A percentile compares a stretch with the other conserved stretches of the same genome.
These are phyloP conservation scores for Papilio elwesi DNA, from an alignment of 2,888 invertebrate species.

Conservation along the genomic window DNA sequence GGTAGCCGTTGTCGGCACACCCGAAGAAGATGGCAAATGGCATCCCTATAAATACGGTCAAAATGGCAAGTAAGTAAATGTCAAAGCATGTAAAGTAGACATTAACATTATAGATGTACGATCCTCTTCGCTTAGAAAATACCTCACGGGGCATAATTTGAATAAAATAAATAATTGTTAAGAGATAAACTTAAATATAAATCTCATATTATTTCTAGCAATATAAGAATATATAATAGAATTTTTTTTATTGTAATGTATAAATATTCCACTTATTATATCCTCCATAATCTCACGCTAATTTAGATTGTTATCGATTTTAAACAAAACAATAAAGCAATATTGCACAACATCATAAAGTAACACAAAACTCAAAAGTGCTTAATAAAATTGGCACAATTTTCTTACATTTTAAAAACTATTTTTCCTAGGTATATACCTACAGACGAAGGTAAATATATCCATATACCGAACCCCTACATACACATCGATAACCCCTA, in stretches of 20 bases:
- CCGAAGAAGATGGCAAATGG: conserved; percentile 72
- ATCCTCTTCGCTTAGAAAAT: conserved; percentile 19
- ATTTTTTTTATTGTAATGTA: background rate
- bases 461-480: conserved; percentile 82
- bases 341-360: no score
- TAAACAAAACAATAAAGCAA: no score
- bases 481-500: conserved; percentile 80
- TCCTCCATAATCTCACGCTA: no score
- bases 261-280: no score
- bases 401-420: background rate
- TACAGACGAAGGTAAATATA: conserved; percentile 78
- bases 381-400: background rate
- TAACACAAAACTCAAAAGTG: no score
- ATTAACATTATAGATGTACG: conserved; percentile 46
- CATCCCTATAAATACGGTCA: conserved; percentile 71
- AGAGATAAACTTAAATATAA: background rate
- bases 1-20: conserved; percentile 59
- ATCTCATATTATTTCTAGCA: background rate
- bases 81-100: conserved; percentile 47
- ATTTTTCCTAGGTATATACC: conserved; percentile 69
- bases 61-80: conserved; percentile 77
- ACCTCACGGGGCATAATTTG: conserved; percentile 17
- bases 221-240: background rate
- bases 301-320: no score
- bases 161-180: conserved; percentile 20